Evolutionary conservation across 2,888 invertebrate species (phyloP).

Genomic region (Chalcis sispes): DNA sequence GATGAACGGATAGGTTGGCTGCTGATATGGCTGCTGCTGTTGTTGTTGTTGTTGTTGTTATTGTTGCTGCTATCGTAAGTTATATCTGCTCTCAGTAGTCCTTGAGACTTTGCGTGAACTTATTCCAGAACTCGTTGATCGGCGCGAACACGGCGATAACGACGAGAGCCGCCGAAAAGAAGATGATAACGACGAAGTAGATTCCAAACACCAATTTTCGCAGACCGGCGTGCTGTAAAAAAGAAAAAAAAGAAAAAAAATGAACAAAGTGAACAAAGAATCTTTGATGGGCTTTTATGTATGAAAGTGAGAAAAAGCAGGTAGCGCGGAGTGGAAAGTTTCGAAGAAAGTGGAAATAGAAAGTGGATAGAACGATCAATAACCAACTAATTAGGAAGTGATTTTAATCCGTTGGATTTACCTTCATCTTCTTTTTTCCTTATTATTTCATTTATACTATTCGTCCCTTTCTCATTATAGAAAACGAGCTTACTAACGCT

Average conservation of each 20-base stretch:
- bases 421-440: background rate
- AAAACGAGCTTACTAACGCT: constrained; percentile 11
- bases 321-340: background rate
- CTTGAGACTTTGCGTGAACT: constrained; percentile 59
- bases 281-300: background rate
- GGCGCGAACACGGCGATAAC: constrained; percentile 87
- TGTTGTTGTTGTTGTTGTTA: background rate
- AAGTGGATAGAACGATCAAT: background rate
- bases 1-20: background rate
- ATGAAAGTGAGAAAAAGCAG: background rate
- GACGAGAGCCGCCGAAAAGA: constrained; percentile 85
- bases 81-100: constrained; percentile 22
- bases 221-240: constrained; percentile 86
- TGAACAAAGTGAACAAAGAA: constrained; percentile 15
- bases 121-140: constrained; percentile 81
- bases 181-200: constrained; percentile 84
- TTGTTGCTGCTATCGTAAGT: background rate
- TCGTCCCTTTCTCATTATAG: background rate
- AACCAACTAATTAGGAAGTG: constrained; percentile 27
- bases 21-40: background rate
- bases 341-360: too few species aligned
- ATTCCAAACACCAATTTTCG: constrained; percentile 87
- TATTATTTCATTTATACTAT: too few species aligned
- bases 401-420: constrained; percentile 12
- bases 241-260: constrained; percentile 59